Conservation (phyloP, 2,888 invertebrate species). For the Mesoligia furuncula region DNA sequence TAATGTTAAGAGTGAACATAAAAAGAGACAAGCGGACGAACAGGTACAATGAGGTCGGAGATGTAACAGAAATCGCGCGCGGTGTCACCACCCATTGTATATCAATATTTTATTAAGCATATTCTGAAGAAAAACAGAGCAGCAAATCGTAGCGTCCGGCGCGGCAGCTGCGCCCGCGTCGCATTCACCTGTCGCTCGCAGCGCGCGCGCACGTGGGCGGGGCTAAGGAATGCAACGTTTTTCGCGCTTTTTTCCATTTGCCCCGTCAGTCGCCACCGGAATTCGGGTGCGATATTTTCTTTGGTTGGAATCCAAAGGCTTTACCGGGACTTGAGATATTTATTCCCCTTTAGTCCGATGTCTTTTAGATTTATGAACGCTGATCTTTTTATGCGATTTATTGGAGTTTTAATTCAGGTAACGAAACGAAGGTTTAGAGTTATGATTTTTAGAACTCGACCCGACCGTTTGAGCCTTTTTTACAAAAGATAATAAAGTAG, state of each 20-base stretch:
- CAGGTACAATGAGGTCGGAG: conserved; percentile 74
- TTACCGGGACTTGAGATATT: conserved; percentile 85
- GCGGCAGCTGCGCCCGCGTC: conserved; percentile 80
- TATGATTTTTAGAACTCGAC: conserved; percentile 52
- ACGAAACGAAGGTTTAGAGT: conserved; percentile 65
- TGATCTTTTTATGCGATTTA: conserved; percentile 81
- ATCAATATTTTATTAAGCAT: conserved; percentile 86
- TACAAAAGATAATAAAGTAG: conserved; percentile 31
- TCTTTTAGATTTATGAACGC: conserved; percentile 81
- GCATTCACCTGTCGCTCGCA: conserved; percentile 87
- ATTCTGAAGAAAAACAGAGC: conserved; percentile 83
- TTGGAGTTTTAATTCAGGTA: conserved; percentile 82
- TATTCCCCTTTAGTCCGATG: conserved; percentile 77
- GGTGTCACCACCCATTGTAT: conserved; percentile 84
- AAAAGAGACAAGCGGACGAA: conserved; percentile 68
- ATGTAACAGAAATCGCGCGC: conserved; percentile 74
- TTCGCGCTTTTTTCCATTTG: conserved; percentile 86
- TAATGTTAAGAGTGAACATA: conserved; percentile 57
- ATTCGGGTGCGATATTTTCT: conserved; percentile 90
- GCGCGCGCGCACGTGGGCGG: conserved; percentile 86
- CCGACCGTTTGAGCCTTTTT: conserved; percentile 8
- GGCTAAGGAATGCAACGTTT: conserved; percentile 81
- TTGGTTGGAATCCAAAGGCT: conserved; percentile 87
- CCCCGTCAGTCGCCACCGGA: conserved; percentile 83
- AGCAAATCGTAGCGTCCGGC: conserved; percentile 82